A percentile compares a stretch with the other conserved stretches of the same genome.
Evolutionary conservation across 2,888 invertebrate species (phyloP).

Genomic region (Drosophila leonis): DNA sequence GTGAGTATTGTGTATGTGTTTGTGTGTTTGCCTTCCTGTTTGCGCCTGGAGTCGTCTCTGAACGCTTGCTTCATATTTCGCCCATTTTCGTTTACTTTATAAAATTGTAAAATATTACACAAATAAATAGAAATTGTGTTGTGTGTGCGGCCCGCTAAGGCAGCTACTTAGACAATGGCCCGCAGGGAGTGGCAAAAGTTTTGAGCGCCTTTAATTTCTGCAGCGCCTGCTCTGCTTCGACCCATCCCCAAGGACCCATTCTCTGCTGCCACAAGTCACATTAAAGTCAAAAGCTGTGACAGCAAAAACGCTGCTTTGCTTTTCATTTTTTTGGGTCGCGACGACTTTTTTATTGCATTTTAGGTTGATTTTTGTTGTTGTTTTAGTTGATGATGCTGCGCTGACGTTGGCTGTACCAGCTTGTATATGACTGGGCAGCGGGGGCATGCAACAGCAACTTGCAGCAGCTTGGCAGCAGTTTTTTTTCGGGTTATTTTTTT

Average conservation of each 20-base stretch:
- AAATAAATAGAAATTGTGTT: slow-evolving; percentile 71
- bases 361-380: slow-evolving; percentile 29
- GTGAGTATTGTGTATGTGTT: neutral
- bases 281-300: slow-evolving; percentile 73
- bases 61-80: slow-evolving; percentile 60
- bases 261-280: slow-evolving; percentile 51
- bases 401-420: slow-evolving; percentile 19
- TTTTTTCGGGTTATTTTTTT: slow-evolving; percentile 24
- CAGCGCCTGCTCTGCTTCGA: slow-evolving; percentile 3
- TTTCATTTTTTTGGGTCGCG: slow-evolving; percentile 2
- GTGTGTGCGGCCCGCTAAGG: slow-evolving; percentile 22
- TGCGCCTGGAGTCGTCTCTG: slow-evolving; percentile 61
- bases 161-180: slow-evolving; percentile 68
- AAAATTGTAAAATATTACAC: slow-evolving; percentile 79
- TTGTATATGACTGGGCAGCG: neutral
- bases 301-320: slow-evolving; percentile 43
- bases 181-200: slow-evolving; percentile 35
- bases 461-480: slow-evolving; percentile 49
- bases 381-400: slow-evolving; percentile 52
- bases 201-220: slow-evolving; percentile 65
- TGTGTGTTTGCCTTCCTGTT: slow-evolving; percentile 64
- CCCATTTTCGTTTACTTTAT: slow-evolving; percentile 65
- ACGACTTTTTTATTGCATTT: slow-evolving; percentile 40
- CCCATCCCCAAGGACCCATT: slow-evolving; percentile 1
- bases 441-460: slow-evolving; percentile 17